phyloP scores from a whole-genome alignment of 2,113 vertebrate genomes.

The Capreolus pygargus region DNA sequence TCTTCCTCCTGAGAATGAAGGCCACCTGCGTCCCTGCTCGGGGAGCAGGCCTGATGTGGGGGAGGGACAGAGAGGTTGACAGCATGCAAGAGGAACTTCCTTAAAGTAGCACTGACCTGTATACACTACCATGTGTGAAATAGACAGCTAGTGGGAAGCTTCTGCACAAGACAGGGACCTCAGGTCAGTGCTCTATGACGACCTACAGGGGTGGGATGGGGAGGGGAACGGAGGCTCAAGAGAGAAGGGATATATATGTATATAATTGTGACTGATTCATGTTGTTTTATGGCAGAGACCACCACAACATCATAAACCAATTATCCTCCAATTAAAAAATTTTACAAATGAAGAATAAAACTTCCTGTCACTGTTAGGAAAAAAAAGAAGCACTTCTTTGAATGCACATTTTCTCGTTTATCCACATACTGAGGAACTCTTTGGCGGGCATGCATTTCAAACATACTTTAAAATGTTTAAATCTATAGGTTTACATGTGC shows the following conservation, averaged over 20 bases:
- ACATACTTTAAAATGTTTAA: not conserved
- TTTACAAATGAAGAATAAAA: not conserved
- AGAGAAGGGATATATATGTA: not conserved
- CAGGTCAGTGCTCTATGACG: not conserved
- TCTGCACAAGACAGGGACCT: not conserved
- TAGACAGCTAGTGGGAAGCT: not conserved
- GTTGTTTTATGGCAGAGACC: not conserved
- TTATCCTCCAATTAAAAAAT: not conserved
- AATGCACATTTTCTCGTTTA: not conserved
- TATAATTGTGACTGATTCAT: not conserved
- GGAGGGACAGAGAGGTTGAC: not conserved
- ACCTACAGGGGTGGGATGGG: not conserved
- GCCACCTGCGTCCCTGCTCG: accelerated
- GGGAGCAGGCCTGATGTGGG: not conserved
- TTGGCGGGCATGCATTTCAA: not conserved
- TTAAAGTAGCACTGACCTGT: not conserved
- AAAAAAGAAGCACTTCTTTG: not conserved
- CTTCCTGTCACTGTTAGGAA: not conserved
- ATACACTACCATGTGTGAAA: not conserved
- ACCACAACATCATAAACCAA: not conserved
- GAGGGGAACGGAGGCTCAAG: not conserved
- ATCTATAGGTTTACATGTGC: not conserved
- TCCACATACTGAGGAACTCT: not conserved
- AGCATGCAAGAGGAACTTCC: not conserved
- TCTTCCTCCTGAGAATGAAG: not conserved